Evolutionary conservation across 2,888 invertebrate species (phyloP), one percentile per base, ranked within the genome.

Genomic region (Stomorhina lunata): DNA sequence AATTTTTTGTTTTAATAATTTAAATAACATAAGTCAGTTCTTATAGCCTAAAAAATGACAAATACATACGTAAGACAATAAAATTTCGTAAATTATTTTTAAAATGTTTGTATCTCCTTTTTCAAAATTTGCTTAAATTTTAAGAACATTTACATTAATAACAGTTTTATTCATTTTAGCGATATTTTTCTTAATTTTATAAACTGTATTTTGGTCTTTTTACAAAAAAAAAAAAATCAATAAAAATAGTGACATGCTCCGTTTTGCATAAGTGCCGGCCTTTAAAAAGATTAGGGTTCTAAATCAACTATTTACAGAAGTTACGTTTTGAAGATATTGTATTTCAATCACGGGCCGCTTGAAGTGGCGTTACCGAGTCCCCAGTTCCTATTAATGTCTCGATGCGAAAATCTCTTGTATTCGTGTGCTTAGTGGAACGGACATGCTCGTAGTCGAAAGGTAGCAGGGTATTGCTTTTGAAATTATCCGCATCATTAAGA

Each of bases 331-430:
- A 43, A 32, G 2, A 45, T 15, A 37, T 5, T 12, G 25, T n/a
- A 63, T 17, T 66, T 80, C 37, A 80, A 75, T 57, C 40, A 17
- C 65, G 68, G 45, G 76, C 12, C 27, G 65, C 15, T 27, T 69
- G 9, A 27, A 25, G 10, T n/a, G 65, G 20, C 22, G 71, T 29
- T 22, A 37, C 27, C 12, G 53, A 34, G 45, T 53, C 17, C 9
- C 32, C 10, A 63, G 87, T 85, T 0, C 92, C 91, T 78, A 91
- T 91, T 75, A 91, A 84, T 4, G 91, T 91, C 84, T 91, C 91
- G 84, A 91, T 92, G 80, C 91, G 91, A 84, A 91, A 91, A 76
- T 91, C 92, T 84, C 90, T 90, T 29, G 91, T 88, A 78, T 87
- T 90, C 17, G 87, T 89, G 59, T 88, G 89, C 72, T 89, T 87